A percentile compares a stretch with the other conserved stretches of the same genome.
These are phyloP conservation scores for Stigmatopora nigra DNA, from an alignment of 2,113 vertebrate species.

Conservation along the genomic window DNA sequence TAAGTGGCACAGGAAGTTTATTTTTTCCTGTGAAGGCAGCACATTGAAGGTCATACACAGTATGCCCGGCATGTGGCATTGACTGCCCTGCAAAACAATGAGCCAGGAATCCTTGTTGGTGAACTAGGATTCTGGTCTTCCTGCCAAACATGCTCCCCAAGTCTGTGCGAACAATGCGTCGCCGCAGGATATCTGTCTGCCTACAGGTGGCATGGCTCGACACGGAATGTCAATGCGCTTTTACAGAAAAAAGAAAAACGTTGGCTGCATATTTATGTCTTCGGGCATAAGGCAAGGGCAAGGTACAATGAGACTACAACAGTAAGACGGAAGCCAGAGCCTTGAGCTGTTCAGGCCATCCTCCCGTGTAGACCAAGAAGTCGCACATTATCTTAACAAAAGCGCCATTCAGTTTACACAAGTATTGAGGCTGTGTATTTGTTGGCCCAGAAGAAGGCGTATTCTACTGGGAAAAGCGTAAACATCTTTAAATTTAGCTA, in stretches of 20 bases:
- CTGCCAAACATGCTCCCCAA: constrained; percentile 27
- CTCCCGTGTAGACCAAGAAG: constrained; percentile 30
- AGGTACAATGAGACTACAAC: constrained; percentile 43
- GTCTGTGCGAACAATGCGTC: constrained; percentile 33
- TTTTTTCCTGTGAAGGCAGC: constrained; percentile 9
- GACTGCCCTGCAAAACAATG: constrained; percentile 38
- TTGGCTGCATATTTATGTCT: constrained; percentile 42
- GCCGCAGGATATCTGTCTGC: constrained; percentile 45
- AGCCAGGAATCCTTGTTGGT: constrained; percentile 4
- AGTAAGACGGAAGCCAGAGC: constrained; percentile 40
- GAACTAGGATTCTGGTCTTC: constrained; percentile 35
- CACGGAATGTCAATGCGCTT: constrained; percentile 27
- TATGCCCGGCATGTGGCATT: constrained; percentile 52
- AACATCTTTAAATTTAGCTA: neutral
- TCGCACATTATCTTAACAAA: constrained; percentile 52
- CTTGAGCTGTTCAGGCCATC: constrained; percentile 35
- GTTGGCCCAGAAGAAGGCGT: constrained; percentile 14
- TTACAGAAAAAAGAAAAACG: constrained; percentile 7
- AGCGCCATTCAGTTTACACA: constrained; percentile 37
- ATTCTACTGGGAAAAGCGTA: constrained; percentile 28
- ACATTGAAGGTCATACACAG: constrained; percentile 22
- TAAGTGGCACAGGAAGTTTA: constrained; percentile 25
- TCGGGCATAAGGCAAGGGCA: constrained; percentile 9
- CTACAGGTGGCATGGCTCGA: constrained; percentile 31
- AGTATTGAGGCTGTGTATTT: constrained; percentile 29